Base-by-base conservation (phyloP, 2,113 vertebrate genomes). In the Trinectes maculatus region DNA sequence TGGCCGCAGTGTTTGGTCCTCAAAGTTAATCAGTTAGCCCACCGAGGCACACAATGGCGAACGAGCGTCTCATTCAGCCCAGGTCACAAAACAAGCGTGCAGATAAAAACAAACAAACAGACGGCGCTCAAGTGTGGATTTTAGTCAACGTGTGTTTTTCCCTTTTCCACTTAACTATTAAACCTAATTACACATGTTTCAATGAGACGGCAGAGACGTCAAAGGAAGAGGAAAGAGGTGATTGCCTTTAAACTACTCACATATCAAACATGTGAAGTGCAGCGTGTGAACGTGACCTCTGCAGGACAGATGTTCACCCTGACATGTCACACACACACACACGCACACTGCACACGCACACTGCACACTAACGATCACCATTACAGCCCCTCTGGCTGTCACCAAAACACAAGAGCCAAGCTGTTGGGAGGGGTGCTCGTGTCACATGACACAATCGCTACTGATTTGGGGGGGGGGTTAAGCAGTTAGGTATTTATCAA, bases 11-110 rank as follows among this genome's bases (percentile, higher is more conserved):
- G 58, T 91, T 66, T 82, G 79, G 86, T 13, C 71, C 73, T 26
- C 82, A 59, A 85, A 89, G 85, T 85, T 92, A 93, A 92, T 91
- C 59, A 73, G 89, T 90, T 88, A 79, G 72, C 85, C 88, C 69
- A 8, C 89, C 79, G 86, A 91, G 67, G 53, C 67, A 67, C 78
- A 77, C 79, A 74, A 80, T 47, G 67, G 79, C 59, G 66, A 78
- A 52, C 44, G 33, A 64, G 68, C 44, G 37, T 74, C 53, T 59
- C 72, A 29, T 59, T 39, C 66, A 64, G 46, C 60, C 2, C 43
- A 83, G 80, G 83, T 84, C 74, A 81, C 4, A 6, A 70, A 79
- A 85, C 79, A 83, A 67, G 71, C 74, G 57, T 5, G 0, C 9
- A 48, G 55, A 74, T 59, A 55, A 80, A 39, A 79, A 60, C 66